Percentiles rank a stretch among this genome's conserved stretches.
Evolutionary conservation across 2,888 invertebrate genomes (phyloP).

Genomic region (Tipula vernalis): DNA sequence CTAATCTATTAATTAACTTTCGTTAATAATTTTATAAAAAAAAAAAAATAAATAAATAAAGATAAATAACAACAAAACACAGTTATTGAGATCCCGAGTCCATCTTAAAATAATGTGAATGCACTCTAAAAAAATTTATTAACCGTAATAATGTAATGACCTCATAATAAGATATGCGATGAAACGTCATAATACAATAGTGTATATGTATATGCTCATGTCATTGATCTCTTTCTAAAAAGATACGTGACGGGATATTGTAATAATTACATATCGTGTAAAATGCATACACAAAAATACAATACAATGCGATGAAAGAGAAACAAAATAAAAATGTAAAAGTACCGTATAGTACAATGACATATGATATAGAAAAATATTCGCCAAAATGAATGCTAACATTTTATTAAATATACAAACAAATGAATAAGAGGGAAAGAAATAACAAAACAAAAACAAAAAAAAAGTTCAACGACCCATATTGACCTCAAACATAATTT

Average conservation of each 20-base stretch:
- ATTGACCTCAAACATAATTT: not conserved
- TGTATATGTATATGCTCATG: not conserved
- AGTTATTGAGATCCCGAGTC: not conserved
- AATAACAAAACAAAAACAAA: not conserved
- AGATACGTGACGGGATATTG: not conserved
- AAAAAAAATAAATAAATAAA: not conserved
- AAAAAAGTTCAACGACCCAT: constrained; percentile 5
- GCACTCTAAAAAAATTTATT: not conserved
- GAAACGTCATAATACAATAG: not conserved
- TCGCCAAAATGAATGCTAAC: constrained; percentile 6
- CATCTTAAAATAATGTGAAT: not conserved
- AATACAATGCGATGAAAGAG: not conserved
- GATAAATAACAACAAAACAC: not conserved
- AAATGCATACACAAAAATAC: not conserved
- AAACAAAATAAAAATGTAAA: constrained; percentile 13
- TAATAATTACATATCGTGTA: not conserved
- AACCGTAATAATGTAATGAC: not conserved
- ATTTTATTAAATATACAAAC: constrained; percentile 11
- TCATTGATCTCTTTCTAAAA: not conserved
- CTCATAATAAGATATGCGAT: not conserved
- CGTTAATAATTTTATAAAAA: not conserved
- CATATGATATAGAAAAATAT: constrained; percentile 14
- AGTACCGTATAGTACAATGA: constrained; percentile 23
- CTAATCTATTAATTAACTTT: constrained; percentile 4
- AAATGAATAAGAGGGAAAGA: constrained; percentile 12